A percentile compares a stretch with the other conserved stretches of the same genome.
Conservation (phyloP, 1,140 invertebrate species). For the Laupala kohalensis region DNA sequence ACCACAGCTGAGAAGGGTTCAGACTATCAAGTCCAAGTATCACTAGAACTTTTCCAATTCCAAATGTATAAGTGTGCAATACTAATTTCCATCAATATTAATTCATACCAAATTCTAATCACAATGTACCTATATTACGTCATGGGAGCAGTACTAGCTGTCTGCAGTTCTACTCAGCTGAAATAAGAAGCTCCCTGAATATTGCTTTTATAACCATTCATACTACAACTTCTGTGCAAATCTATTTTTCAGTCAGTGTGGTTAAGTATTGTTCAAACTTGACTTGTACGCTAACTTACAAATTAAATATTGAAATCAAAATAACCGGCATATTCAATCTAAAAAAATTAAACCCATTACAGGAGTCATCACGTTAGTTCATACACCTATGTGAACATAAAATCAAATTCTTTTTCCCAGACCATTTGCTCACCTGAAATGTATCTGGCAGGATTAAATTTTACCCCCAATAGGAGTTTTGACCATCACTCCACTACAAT, state of each 20-base stretch:
- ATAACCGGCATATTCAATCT: no score
- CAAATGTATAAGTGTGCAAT: neutral
- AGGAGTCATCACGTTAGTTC: neutral
- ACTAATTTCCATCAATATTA: neutral
- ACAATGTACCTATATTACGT: neutral
- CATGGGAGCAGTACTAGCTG: neutral
- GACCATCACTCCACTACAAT: no score
- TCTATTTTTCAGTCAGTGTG: neutral
- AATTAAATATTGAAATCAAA: no score
- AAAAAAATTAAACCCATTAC: neutral
- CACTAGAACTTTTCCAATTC: neutral
- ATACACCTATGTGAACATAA: neutral
- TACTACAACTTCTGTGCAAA: neutral
- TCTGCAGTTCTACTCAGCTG: neutral
- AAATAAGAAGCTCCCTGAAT: neutral
- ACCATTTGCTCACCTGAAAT: neutral
- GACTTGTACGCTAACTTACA: no score
- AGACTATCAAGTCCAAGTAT: neutral
- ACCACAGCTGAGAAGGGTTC: neutral
- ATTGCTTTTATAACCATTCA: neutral
- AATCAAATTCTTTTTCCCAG: neutral
- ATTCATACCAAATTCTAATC: neutral
- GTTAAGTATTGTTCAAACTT: no score
- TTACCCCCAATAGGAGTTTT: no score
- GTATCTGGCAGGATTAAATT: no score